Evolutionary conservation across 2,888 invertebrate genomes (phyloP).

Genomic region (Dinocampus coccinellae): DNA sequence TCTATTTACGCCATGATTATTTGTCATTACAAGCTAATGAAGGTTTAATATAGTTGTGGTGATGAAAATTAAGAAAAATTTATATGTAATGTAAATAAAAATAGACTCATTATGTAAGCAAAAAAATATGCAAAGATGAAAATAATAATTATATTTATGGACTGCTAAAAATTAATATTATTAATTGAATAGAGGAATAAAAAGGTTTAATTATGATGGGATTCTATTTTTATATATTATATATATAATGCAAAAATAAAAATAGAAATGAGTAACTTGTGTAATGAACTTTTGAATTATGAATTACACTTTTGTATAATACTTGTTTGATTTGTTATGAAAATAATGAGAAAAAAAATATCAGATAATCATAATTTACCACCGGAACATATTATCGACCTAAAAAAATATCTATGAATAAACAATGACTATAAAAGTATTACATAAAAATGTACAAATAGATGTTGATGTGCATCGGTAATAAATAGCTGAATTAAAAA

Average conservation of each 20-base stretch:
- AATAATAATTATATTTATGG: not conserved
- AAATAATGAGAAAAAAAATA: not conserved
- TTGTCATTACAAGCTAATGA: not conserved
- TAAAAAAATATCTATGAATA: not conserved
- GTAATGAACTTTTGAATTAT: not conserved
- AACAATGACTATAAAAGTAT: not conserved
- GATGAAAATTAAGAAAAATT: not conserved
- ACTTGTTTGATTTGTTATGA: not conserved
- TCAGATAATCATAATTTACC: not conserved
- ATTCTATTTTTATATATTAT: not conserved
- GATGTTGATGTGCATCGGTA: not conserved
- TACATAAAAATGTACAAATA: not conserved
- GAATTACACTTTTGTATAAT: not conserved
- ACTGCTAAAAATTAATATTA: not conserved
- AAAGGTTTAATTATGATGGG: not conserved
- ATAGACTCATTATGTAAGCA: not conserved
- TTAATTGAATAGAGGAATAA: not conserved
- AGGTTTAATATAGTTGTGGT: not conserved
- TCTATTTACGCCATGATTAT: slow-evolving; percentile 33
- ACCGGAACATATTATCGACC: not conserved
- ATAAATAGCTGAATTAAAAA: not conserved
- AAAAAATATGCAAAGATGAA: not conserved
- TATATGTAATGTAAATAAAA: not conserved
- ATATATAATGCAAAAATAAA: not conserved
- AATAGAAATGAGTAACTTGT: not conserved